These are phyloP conservation scores for Urocitellus parryii DNA, from an alignment of 2,113 vertebrate species.

Conservation along the genomic window DNA sequence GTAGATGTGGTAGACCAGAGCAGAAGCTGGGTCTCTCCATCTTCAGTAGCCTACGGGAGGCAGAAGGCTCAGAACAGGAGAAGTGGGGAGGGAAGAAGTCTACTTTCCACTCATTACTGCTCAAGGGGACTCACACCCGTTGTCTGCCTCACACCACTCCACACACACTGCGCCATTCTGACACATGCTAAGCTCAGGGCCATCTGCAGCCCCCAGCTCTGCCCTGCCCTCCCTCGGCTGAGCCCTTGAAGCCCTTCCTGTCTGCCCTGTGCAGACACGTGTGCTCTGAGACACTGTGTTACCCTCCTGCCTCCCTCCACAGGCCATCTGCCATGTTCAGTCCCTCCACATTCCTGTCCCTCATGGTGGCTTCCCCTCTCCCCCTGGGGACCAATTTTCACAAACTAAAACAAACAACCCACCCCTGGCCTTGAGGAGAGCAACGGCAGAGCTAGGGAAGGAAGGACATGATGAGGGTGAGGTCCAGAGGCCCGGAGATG, in stretches of 20 bases:
- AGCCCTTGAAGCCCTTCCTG: not conserved
- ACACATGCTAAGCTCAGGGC: not conserved
- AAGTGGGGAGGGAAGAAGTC: not conserved
- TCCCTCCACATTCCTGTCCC: not conserved
- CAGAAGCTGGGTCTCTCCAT: slow-evolving; percentile 17
- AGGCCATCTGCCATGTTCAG: not conserved
- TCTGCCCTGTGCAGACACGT: not conserved
- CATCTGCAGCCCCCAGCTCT: not conserved
- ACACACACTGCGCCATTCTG: not conserved
- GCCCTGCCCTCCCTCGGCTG: not conserved
- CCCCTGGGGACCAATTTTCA: not conserved
- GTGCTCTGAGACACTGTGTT: too few species aligned
- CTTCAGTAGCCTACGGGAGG: not conserved
- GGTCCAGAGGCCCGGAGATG: not conserved
- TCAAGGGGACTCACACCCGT: not conserved
- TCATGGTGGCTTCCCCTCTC: not conserved
- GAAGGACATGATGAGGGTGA: not conserved
- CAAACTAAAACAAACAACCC: not conserved
- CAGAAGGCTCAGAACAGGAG: not conserved
- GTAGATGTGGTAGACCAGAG: not conserved
- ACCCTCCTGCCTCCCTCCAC: not conserved
- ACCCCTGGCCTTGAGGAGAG: not conserved
- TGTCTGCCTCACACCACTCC: too few species aligned
- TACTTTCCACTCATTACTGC: not conserved
- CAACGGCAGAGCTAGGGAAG: not conserved